phyloP scores from a whole-genome alignment of 2,888 invertebrate species.

The Mesorhabditis spiculigera region DNA sequence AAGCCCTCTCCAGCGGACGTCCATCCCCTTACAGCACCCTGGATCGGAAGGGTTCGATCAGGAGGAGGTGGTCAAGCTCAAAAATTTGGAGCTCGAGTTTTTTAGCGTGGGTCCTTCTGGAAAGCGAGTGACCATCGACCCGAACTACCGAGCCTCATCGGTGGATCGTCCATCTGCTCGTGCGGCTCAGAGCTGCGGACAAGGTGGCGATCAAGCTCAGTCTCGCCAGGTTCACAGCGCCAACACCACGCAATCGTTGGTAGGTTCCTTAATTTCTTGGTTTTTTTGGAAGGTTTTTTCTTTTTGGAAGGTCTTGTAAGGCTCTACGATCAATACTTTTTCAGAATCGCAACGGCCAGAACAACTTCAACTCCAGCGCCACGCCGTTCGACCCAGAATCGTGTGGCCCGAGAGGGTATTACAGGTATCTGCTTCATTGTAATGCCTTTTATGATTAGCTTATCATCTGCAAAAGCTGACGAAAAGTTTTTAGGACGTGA shows the following conservation, averaged over 20 bases:
- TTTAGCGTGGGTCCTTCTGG: not conserved
- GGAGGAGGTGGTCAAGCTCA: not conserved
- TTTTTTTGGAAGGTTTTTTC: not conserved
- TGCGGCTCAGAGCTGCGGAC: not conserved
- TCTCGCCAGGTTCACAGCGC: not conserved
- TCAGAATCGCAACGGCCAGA: not conserved
- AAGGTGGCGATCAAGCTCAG: not conserved
- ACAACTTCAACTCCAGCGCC: not conserved
- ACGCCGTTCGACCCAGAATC: constrained; percentile 1
- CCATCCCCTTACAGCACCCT: not conserved
- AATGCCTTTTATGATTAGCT: not conserved
- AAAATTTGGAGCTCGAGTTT: not conserved
- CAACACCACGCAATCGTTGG: not conserved
- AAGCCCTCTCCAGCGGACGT: not conserved
- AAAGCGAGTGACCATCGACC: constrained; percentile 2
- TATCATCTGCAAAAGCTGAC: too few relatives aligned
- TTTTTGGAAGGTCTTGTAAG: too few relatives aligned
- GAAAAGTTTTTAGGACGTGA: not conserved
- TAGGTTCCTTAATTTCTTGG: not conserved
- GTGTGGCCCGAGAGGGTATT: not conserved
- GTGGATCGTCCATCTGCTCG: not conserved
- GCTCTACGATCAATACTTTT: not conserved
- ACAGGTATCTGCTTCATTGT: not conserved
- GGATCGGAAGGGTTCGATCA: not conserved
- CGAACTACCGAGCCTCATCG: not conserved